These are phyloP conservation scores for Caenorhabditis auriculariae DNA, from an alignment of 2,888 invertebrate genomes.

Conservation along the genomic window DNA sequence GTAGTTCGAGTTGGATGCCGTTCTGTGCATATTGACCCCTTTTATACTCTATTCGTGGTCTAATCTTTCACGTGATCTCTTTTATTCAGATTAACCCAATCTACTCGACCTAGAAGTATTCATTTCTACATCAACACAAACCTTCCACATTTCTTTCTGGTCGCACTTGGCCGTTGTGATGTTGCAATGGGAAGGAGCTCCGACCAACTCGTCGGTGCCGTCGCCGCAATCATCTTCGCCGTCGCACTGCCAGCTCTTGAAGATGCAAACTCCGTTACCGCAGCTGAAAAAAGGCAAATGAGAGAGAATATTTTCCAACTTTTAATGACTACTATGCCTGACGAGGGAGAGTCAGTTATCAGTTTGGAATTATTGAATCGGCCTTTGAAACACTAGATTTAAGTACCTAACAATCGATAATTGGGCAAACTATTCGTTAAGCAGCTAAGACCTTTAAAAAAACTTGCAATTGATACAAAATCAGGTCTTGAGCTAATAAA, in stretches of 20 bases:
- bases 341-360: neutral
- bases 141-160: slow-evolving; percentile 20
- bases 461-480: too few relatives aligned
- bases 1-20: too few relatives aligned
- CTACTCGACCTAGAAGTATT: too few relatives aligned
- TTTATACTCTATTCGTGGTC: too few relatives aligned
- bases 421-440: too few relatives aligned
- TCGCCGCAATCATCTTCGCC: slow-evolving; percentile 58
- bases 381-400: slow-evolving; percentile 7
- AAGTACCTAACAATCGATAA: too few relatives aligned
- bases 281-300: slow-evolving; percentile 33
- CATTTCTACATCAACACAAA: too few relatives aligned
- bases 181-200: slow-evolving; percentile 11
- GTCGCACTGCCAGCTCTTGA: slow-evolving; percentile 56
- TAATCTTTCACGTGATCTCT: too few relatives aligned
- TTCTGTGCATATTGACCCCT: too few relatives aligned
- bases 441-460: too few relatives aligned
- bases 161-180: slow-evolving; percentile 4
- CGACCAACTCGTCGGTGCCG: slow-evolving; percentile 41
- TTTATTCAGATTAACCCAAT: slow-evolving; percentile 18
- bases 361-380: neutral
- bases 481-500: too few relatives aligned
- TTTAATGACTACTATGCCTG: neutral
- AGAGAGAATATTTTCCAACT: slow-evolving; percentile 4
- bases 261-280: slow-evolving; percentile 49